Percentiles rank a stretch among this genome's conserved stretches.
Conservation (phyloP, 2,113 vertebrate genomes). For the Cinclus cinclus region DNA sequence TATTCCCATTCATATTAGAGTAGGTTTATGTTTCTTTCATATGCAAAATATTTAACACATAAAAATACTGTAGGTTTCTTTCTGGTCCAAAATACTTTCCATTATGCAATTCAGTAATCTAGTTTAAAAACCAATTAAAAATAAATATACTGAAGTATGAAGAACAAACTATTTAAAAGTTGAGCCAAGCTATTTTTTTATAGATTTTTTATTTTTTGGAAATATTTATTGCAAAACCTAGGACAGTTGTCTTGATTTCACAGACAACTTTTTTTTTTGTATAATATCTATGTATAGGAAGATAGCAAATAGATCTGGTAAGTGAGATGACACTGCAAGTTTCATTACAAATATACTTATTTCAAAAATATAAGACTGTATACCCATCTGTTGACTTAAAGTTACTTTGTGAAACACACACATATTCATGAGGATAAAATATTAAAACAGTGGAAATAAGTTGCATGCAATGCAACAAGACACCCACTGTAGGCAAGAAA, state of each 20-base stretch:
- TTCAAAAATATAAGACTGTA: background rate
- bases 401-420: background rate
- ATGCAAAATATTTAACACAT: background rate
- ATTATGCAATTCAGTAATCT: background rate
- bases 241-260: background rate
- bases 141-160: background rate
- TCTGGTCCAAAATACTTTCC: background rate
- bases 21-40: rapidly evolving
- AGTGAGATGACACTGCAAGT: background rate
- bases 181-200: background rate
- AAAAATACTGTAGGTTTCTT: background rate
- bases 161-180: background rate
- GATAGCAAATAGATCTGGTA: background rate
- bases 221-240: background rate
- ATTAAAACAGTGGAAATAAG: background rate
- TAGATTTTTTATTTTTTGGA: background rate
- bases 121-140: background rate
- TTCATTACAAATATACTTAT: background rate
- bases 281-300: background rate
- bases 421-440: background rate
- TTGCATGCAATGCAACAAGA: background rate
- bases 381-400: background rate
- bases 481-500: background rate
- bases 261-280: background rate
- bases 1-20: background rate